phyloP scores from a whole-genome alignment of 2,888 invertebrate species.

The Aphrophora alni region DNA sequence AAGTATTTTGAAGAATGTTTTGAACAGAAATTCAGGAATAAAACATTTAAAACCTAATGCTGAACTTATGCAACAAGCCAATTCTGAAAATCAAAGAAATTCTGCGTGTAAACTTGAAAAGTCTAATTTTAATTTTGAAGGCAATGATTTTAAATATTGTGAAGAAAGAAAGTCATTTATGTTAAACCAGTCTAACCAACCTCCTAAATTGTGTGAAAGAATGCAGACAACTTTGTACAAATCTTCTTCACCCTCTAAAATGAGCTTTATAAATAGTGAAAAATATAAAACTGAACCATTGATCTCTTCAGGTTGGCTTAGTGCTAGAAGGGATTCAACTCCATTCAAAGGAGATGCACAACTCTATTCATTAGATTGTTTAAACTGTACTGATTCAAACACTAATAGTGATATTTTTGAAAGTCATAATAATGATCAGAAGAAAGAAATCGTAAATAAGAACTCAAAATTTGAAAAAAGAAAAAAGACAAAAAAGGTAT shows the following conservation, averaged over 20 bases:
- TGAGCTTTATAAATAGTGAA: background rate
- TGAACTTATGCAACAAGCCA: background rate
- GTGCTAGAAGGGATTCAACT: background rate
- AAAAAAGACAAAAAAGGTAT: slow-evolving; percentile 22
- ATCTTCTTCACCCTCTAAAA: too few species aligned
- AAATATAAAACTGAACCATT: background rate
- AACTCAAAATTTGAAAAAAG: background rate
- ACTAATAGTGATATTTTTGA: slow-evolving; percentile 28
- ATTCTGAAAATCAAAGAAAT: background rate
- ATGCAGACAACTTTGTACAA: background rate
- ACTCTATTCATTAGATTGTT: background rate
- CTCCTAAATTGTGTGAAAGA: background rate
- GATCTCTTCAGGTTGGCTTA: background rate
- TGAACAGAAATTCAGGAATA: background rate
- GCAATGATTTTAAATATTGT: background rate
- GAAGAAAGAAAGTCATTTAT: background rate
- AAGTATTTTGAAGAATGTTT: background rate
- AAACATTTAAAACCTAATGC: background rate
- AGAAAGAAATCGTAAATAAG: background rate
- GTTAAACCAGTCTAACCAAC: background rate
- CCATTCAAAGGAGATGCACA: background rate
- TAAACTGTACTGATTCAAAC: slow-evolving; percentile 16
- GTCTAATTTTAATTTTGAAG: background rate
- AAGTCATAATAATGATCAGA: background rate
- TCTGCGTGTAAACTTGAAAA: background rate